Evolutionary conservation across 2,888 invertebrate species (phyloP), one percentile per base, ranked within the genome.

Genomic region (Noctua janthina): DNA sequence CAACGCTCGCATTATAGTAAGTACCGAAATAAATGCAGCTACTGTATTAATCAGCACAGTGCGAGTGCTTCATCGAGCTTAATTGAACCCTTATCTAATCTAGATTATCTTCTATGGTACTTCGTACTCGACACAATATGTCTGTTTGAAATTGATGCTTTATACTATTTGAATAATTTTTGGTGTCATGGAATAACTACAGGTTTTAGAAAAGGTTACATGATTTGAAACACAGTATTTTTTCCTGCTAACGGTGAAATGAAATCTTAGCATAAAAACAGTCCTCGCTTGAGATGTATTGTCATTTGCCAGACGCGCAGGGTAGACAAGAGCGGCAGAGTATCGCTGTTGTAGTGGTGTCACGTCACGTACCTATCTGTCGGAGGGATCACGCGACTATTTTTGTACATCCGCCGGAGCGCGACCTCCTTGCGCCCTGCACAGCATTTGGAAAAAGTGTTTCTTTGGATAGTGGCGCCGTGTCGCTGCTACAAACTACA

Each of bases 361-460:
- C 62, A 43, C 49, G 13, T 51, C 29, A 8, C 29, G 43, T 62
- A 35, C 35, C 35, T 35, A n/a, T 49, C 15, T 51, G 39, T 29
- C 56, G 46, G 39, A 29, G 59, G 43, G 64, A 64, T 35, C 56
- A 56, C 74, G 81, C 74, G 73, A 75, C 82, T 91, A 91, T 91
- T 91, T 91, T 66, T 85, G 88, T 87, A 87, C 90, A 89, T 91
- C 89, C 88, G 89, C 76, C 79, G 83, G 29, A 43, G 68, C 46
- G 70, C 71, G 76, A 59, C 75, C 56, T 75, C 51, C 62, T 29
- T 56, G 54, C 74, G 23, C 59, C 43, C 67, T n/a, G 39, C 29
- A 74, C 74, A 49, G 29, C 59, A 71, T 64, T 66, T 35, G 51
- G 68, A 69, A 76, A 81, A 81, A 79, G 83, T 83, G 81, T 78